Evolutionary conservation across 1,140 invertebrate genomes (phyloP).

Genomic region (Ditylenchus dipsaci): DNA sequence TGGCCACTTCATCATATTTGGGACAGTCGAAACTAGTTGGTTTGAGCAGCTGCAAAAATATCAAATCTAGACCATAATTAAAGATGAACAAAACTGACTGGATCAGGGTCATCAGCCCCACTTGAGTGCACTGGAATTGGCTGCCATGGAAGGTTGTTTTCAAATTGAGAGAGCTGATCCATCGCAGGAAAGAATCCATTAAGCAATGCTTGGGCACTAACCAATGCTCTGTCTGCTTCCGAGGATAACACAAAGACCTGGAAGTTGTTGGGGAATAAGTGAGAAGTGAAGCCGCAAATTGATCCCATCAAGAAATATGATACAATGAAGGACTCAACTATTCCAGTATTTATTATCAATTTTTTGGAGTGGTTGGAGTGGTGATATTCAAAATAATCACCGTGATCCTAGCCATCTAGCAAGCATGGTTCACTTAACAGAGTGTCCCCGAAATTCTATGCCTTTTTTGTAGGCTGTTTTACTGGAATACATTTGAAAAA

Average conservation of each 20-base stretch:
- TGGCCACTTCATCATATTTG: conserved; percentile 7
- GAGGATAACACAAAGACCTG: conserved; percentile 21
- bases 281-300: too few relatives aligned
- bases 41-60: conserved; percentile 17
- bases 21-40: conserved; percentile 26
- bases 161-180: conserved; percentile 5
- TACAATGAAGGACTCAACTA: too few relatives aligned
- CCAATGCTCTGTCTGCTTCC: conserved; percentile 16
- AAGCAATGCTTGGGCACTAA: conserved; percentile 14
- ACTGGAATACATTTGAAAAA: too few relatives aligned
- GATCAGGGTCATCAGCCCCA: neutral
- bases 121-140: conserved; percentile 24
- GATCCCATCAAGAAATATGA: too few relatives aligned
- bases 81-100: neutral
- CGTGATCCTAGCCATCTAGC: too few relatives aligned
- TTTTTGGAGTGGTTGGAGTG: too few relatives aligned
- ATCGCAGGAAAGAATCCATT: conserved; percentile 15
- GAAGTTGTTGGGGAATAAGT: neutral
- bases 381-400: too few relatives aligned
- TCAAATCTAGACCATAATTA: neutral
- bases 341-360: too few relatives aligned
- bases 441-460: too few relatives aligned
- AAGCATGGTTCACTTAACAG: too few relatives aligned
- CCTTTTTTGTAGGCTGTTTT: too few relatives aligned
- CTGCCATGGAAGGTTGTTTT: conserved; percentile 9